Conservation (phyloP, 2,888 invertebrate species). For the Rotaria macrura region DNA sequence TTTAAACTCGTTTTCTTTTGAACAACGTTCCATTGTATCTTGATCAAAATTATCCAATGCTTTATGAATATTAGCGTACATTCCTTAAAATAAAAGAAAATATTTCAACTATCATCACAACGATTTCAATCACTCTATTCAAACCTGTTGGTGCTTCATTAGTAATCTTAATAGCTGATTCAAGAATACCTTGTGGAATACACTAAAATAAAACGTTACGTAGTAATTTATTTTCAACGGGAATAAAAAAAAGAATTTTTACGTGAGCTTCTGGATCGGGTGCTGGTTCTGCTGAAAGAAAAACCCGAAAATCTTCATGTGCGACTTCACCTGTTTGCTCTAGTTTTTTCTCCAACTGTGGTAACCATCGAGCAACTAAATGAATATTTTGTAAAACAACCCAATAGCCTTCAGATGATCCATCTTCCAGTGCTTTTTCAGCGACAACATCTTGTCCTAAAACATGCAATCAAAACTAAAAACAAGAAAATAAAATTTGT, state of each 20-base stretch:
- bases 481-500: too few relatives aligned
- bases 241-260: slow-evolving; percentile 45
- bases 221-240: too few relatives aligned
- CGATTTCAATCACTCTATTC: neutral
- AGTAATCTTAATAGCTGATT: slow-evolving; percentile 89
- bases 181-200: slow-evolving; percentile 80
- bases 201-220: neutral
- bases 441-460: slow-evolving; percentile 75
- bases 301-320: slow-evolving; percentile 70
- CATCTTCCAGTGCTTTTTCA: slow-evolving; percentile 78
- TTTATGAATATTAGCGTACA: slow-evolving; percentile 89
- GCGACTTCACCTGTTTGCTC: slow-evolving; percentile 72
- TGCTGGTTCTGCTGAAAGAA: slow-evolving; percentile 86
- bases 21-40: slow-evolving; percentile 85
- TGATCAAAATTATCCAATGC: slow-evolving; percentile 85
- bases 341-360: slow-evolving; percentile 76
- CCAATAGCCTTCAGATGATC: slow-evolving; percentile 80
- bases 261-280: slow-evolving; percentile 74
- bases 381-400: slow-evolving; percentile 88
- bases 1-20: slow-evolving; percentile 88
- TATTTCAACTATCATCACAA: neutral
- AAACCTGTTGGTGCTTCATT: slow-evolving; percentile 85
- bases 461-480: too few relatives aligned
- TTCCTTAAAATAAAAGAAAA: slow-evolving; percentile 47
- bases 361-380: slow-evolving; percentile 84